Evolutionary conservation across 2,113 vertebrate species (phyloP).

Genomic region (Urocolius indicus): DNA sequence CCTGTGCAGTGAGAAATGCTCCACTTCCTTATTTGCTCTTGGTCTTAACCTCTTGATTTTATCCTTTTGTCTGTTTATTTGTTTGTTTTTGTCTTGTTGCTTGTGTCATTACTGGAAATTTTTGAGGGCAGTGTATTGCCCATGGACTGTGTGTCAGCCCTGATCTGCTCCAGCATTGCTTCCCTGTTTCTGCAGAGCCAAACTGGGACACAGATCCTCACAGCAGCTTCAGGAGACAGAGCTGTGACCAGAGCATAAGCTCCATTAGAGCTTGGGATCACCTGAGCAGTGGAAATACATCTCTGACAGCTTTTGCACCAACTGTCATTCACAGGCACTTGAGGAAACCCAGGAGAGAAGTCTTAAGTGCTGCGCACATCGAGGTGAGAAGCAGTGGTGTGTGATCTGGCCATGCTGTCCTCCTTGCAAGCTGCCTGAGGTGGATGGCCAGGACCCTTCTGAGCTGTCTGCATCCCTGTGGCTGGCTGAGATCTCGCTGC

Average conservation of each 20-base stretch:
- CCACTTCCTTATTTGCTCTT: neutral
- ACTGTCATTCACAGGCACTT: neutral
- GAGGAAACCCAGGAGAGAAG: fast-evolving
- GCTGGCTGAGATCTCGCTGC: neutral
- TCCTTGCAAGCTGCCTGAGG: neutral
- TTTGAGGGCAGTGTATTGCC: neutral
- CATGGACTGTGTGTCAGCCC: fast-evolving
- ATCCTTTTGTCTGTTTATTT: neutral
- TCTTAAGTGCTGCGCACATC: fast-evolving
- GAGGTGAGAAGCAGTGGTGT: neutral
- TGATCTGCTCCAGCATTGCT: neutral
- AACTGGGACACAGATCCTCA: neutral
- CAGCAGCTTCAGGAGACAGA: fast-evolving
- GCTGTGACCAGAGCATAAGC: neutral
- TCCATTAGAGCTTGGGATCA: fast-evolving
- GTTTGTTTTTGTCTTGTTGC: neutral
- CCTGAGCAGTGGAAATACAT: neutral
- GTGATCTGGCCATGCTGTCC: fast-evolving
- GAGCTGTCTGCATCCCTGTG: neutral
- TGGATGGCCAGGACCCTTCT: neutral
- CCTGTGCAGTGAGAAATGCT: neutral
- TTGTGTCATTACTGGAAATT: neutral
- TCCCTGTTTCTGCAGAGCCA: neutral
- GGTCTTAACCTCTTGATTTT: neutral
- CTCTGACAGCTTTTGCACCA: neutral